A percentile compares a stretch with the other conserved stretches of the same genome.
These are phyloP conservation scores for Drosophila pandora DNA, from an alignment of 1,140 invertebrate genomes.

Conservation along the genomic window DNA sequence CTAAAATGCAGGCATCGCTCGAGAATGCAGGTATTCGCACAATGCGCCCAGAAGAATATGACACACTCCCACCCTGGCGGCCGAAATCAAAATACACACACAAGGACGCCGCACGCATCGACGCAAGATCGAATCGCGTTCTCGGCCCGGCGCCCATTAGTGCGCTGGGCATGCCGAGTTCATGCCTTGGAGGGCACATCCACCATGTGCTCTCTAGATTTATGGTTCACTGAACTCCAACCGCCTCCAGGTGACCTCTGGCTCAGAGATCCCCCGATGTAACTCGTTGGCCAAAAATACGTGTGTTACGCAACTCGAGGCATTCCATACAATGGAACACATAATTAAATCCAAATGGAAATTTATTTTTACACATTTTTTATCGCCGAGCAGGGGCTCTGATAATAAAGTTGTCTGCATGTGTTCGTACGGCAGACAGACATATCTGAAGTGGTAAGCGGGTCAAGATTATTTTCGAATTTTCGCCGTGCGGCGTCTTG, in stretches of 20 bases:
- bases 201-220: neutral
- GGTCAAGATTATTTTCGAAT: constrained; percentile 23
- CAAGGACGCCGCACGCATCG: constrained; percentile 22
- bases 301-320: no score
- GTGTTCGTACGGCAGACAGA: constrained; percentile 2
- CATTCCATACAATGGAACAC: neutral
- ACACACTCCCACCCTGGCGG: constrained; percentile 3
- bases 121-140: constrained; percentile 9
- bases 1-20: constrained; percentile 73
- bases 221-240: constrained; percentile 8
- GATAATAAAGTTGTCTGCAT: constrained; percentile 25
- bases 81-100: constrained; percentile 25
- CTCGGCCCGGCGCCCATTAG: constrained; percentile 2
- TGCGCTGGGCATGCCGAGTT: constrained; percentile 14
- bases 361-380: constrained; percentile 15
- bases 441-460: constrained; percentile 27
- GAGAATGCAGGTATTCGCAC: constrained; percentile 65
- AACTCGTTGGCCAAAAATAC: neutral
- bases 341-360: neutral
- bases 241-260: neutral
- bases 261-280: neutral
- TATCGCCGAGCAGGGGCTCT: constrained; percentile 15
- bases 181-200: neutral
- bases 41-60: constrained; percentile 55
- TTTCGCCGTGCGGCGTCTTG: constrained; percentile 15